These are phyloP conservation scores for Andrena cerasifolii DNA, from an alignment of 1,140 invertebrate species.

Conservation along the genomic window DNA sequence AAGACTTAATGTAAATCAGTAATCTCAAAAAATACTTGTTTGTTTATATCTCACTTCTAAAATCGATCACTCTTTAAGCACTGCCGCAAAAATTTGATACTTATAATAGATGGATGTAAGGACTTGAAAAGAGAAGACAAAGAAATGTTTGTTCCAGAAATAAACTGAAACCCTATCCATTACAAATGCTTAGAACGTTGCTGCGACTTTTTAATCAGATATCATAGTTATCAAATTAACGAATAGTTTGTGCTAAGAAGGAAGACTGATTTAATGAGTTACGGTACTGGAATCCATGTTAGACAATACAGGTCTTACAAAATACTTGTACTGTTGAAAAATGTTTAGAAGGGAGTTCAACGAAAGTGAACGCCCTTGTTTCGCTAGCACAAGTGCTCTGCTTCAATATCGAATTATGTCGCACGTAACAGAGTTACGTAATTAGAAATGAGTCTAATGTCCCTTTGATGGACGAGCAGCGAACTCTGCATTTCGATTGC, in stretches of 20 bases:
- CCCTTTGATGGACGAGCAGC: conserved; percentile 49
- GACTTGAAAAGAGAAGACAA: too few species aligned
- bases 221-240: not conserved
- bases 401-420: conserved; percentile 36
- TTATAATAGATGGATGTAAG: too few species aligned
- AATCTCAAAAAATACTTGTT: too few species aligned
- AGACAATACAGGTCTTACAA: not conserved
- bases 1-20: too few species aligned
- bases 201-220: not conserved
- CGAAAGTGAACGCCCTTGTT: conserved; percentile 3
- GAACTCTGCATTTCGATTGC: conserved; percentile 50
- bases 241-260: not conserved
- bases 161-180: too few species aligned
- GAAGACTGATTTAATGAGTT: not conserved
- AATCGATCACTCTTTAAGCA: too few species aligned
- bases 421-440: conserved; percentile 49
- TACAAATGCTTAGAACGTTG: too few species aligned
- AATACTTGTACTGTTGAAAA: not conserved
- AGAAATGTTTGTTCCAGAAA: too few species aligned
- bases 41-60: too few species aligned
- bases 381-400: not conserved
- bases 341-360: not conserved
- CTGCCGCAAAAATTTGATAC: too few species aligned
- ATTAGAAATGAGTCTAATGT: conserved; percentile 46
- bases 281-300: not conserved